phyloP scores from a whole-genome alignment of 2,888 invertebrate genomes.

The Ichneumoninae sp. region DNA sequence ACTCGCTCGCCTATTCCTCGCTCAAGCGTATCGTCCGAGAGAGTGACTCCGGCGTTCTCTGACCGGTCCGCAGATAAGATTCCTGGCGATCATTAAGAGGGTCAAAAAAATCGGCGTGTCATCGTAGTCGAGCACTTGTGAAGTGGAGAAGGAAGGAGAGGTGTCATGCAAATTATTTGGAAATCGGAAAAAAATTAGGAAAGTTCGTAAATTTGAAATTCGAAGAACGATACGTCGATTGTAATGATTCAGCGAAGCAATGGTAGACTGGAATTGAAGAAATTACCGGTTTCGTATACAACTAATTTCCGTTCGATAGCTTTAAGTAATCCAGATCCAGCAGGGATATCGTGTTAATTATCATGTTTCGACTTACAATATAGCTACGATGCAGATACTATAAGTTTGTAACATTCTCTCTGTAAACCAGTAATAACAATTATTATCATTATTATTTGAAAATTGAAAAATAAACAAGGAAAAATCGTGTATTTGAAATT shows the following conservation, averaged over 20 bases:
- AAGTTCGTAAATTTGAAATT: background rate
- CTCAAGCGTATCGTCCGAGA: conserved; percentile 48
- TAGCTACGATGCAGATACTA: too few relatives aligned
- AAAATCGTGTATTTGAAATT: too few relatives aligned
- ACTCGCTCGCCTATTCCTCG: conserved; percentile 39
- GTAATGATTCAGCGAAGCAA: conserved; percentile 33
- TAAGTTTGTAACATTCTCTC: too few relatives aligned
- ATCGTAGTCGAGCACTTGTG: background rate
- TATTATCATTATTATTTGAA: too few relatives aligned
- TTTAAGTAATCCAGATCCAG: too few relatives aligned
- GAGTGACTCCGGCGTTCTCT: conserved; percentile 59
- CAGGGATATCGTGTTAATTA: too few relatives aligned
- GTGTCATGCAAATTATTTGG: background rate
- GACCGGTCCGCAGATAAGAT: conserved; percentile 46
- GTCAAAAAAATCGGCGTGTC: background rate
- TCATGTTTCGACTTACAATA: too few relatives aligned
- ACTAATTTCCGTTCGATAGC: too few relatives aligned
- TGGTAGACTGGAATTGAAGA: background rate
- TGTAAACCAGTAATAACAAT: too few relatives aligned
- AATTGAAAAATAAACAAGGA: too few relatives aligned
- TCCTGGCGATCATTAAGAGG: conserved; percentile 11
- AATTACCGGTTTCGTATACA: too few relatives aligned
- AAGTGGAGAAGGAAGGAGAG: background rate
- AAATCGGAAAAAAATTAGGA: background rate
- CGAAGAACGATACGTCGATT: background rate